A percentile compares a stretch with the other conserved stretches of the same genome.
phyloP scores from a whole-genome alignment of 2,113 vertebrate genomes.

The Labeo rohita region DNA sequence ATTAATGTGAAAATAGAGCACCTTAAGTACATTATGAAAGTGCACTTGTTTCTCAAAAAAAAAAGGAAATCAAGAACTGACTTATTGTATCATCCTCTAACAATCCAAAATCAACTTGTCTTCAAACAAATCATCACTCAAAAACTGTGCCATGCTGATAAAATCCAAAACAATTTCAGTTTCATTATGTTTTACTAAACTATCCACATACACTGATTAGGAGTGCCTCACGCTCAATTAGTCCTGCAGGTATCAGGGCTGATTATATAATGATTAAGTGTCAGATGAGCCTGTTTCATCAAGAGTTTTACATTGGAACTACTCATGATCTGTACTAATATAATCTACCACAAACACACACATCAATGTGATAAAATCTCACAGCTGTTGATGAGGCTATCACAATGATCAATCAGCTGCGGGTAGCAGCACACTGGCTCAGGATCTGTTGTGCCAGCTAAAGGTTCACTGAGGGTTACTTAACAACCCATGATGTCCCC shows the following conservation, averaged over 20 bases:
- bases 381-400: background rate
- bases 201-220: background rate
- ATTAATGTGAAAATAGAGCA: too few relatives aligned
- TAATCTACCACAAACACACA: background rate
- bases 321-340: background rate
- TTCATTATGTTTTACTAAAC: background rate
- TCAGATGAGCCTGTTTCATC: background rate
- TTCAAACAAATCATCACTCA: background rate
- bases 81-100: background rate
- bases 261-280: slow-evolving; percentile 13
- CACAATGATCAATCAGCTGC: background rate
- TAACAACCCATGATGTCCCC: background rate
- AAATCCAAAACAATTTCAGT: background rate
- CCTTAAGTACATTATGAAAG: too few relatives aligned
- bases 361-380: background rate
- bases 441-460: background rate
- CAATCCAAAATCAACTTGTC: background rate
- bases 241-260: background rate
- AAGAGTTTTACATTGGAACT: background rate
- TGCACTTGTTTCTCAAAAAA: too few relatives aligned
- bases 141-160: background rate
- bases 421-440: background rate
- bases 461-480: background rate
- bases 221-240: slow-evolving; percentile 2
- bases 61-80: too few relatives aligned